Conservation (phyloP, 2,797 vertebrate genomes). For the Macrochelys suwanniensis region DNA sequence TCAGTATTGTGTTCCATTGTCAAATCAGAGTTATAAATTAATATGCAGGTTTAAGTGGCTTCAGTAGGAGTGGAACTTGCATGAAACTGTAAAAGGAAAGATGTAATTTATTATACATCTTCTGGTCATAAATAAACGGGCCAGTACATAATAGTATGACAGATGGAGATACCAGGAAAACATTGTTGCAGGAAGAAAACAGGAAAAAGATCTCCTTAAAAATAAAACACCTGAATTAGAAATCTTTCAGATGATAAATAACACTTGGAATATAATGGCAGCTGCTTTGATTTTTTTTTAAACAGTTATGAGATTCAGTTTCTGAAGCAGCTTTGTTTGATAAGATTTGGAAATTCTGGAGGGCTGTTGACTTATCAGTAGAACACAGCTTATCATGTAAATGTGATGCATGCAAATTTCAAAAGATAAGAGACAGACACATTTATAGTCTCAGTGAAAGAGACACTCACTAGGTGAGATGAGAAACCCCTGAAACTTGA, state of each 20-base stretch:
- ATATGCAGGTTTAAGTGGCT: not conserved
- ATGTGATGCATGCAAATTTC: constrained; percentile 75
- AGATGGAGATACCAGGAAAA: constrained; percentile 5
- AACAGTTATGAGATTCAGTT: constrained; percentile 50
- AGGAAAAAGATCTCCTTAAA: constrained; percentile 27
- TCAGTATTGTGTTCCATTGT: not conserved
- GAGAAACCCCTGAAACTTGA: constrained; percentile 39
- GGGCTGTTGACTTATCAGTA: constrained; percentile 71
- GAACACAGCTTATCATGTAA: constrained; percentile 75
- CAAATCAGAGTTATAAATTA: not conserved
- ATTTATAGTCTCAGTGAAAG: constrained; percentile 58
- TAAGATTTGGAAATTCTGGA: constrained; percentile 75
- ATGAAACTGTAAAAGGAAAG: constrained; percentile 10
- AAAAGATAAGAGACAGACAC: constrained; percentile 63
- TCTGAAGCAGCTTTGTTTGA: constrained; percentile 56
- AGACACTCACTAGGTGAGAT: constrained; percentile 36
- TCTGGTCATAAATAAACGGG: not conserved
- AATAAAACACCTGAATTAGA: constrained; percentile 39
- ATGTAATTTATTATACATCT: constrained; percentile 27
- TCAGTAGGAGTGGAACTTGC: not conserved
- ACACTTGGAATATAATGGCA: not conserved
- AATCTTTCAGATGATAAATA: constrained; percentile 26
- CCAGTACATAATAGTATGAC: constrained; percentile 11
- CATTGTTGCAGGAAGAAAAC: constrained; percentile 15
- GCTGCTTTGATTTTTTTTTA: not conserved